phyloP scores from a whole-genome alignment of 2,797 vertebrate species.

The Stomatorhinus walkeri region DNA sequence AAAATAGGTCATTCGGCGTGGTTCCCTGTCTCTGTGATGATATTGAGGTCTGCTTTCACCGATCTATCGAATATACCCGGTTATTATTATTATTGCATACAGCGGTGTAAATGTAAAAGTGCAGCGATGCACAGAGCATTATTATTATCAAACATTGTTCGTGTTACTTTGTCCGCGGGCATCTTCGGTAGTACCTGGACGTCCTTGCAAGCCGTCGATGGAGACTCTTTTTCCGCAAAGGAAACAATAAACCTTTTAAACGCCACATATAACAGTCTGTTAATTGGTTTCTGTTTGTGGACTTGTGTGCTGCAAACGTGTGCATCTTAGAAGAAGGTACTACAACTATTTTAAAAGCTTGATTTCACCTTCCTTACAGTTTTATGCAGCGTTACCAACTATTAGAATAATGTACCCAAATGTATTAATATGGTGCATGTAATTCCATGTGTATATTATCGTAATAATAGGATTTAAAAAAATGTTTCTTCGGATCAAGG shows the following conservation, averaged over 20 bases:
- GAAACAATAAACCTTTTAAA: conserved; percentile 7
- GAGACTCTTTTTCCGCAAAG: not conserved
- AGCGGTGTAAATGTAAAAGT: not conserved
- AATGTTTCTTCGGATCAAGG: not conserved
- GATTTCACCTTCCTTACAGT: not conserved
- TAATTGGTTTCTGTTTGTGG: conserved; percentile 1
- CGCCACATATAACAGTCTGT: not conserved
- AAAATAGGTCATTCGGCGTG: conserved; percentile 47
- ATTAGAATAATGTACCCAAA: not conserved
- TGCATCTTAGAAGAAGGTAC: not conserved
- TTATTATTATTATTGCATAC: not conserved
- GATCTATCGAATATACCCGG: not conserved
- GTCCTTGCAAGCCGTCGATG: not conserved
- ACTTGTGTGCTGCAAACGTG: not conserved
- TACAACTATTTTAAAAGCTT: conserved; percentile 1
- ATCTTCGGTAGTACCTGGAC: not conserved
- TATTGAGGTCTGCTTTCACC: conserved; percentile 4
- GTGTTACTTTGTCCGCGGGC: not conserved
- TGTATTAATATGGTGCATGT: not conserved
- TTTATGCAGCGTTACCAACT: not conserved
- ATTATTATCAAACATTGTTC: not conserved
- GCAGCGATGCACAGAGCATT: not conserved
- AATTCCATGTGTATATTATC: not conserved
- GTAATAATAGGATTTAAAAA: not conserved
- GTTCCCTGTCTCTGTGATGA: not conserved